A percentile compares a stretch with the other conserved stretches of the same genome.
Conservation (phyloP, 2,888 invertebrate species). For the Thecophora atra region DNA sequence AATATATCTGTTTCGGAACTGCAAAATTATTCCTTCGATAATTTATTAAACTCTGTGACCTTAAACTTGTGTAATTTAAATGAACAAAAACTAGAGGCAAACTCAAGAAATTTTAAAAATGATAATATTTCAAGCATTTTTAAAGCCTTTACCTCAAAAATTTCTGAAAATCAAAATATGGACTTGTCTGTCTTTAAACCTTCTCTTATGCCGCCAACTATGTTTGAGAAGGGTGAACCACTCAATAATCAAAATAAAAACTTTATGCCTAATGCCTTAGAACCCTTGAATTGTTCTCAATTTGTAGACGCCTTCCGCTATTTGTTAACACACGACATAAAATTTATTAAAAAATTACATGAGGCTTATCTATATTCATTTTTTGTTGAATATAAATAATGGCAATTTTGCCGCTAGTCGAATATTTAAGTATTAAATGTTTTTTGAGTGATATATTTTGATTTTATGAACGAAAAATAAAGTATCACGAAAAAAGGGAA, state of each 20-base stretch:
- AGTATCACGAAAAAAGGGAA: too few relatives aligned
- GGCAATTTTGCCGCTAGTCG: too few relatives aligned
- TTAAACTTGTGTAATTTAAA: constrained; percentile 4
- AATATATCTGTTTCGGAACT: constrained; percentile 19
- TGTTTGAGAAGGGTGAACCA: constrained; percentile 75
- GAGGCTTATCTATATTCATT: constrained; percentile 92
- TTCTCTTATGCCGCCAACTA: constrained; percentile 85
- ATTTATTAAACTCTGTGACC: constrained; percentile 39
- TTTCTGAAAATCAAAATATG: constrained; percentile 23
- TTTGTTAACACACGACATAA: constrained; percentile 85
- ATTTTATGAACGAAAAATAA: too few relatives aligned
- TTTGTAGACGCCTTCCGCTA: constrained; percentile 89
- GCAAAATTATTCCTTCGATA: constrained; percentile 42
- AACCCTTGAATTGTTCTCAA: constrained; percentile 87
- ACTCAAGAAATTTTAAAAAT: neutral
- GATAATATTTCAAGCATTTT: neutral
- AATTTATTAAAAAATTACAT: constrained; percentile 88
- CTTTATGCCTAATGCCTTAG: constrained; percentile 53
- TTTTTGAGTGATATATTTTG: too few relatives aligned
- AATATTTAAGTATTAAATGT: too few relatives aligned
- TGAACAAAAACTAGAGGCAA: neutral
- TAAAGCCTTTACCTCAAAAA: constrained; percentile 39
- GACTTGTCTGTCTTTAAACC: constrained; percentile 69
- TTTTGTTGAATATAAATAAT: constrained; percentile 68
- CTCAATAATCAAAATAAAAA: constrained; percentile 37